Base-by-base conservation (phyloP, 2,113 vertebrate species). In the Callaeas wilsoni region DNA sequence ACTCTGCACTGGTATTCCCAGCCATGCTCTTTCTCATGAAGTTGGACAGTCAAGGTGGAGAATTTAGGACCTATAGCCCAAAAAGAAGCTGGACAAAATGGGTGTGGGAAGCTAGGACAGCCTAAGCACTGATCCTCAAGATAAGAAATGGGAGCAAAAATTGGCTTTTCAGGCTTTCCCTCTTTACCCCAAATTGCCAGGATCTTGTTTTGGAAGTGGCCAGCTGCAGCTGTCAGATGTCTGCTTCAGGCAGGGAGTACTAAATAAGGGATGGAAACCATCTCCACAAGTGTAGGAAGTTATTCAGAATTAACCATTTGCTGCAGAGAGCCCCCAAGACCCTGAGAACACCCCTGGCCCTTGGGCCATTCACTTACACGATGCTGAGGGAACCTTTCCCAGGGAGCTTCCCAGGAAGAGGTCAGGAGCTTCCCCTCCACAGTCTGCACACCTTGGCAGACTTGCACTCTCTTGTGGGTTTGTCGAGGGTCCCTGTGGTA, bases 401-500 rank as follows among this genome's bases (percentile, higher is more conserved):
- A 57, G 37, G 56, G 10, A 30, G 5, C 22, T 70, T 82, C 35
- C 39, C 35, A 53, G 86, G 80, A 65, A 26, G 33, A 82, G 25
- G 9, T n/a, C 46, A 35, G 14, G 30, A 71, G 33, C 30, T 37
- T 15, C 27, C 46, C 18, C 39, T 67, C 27, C 60, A 59, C 17
- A 1, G 16, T 13, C 2, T 49, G 59, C 47, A 21, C 4, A 16
- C 9, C 10, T 33, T 37, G 71, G 44, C 71, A 37, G 12, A n/a
- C 14, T 9, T 47, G 16, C 16, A 39, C 16, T 55, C 64, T 32
- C 29, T 5, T 27, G 20, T 23, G 55, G 42, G 20, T 0, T 55
- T 41, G 15, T 39, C 6, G 7, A 15, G 27, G 26, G 49, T 46
- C 49, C 35, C 39, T 0, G 0, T 29, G 47, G 20, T 13, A 15